These are phyloP conservation scores for Cheilosia grossa DNA, from an alignment of 2,888 invertebrate genomes.

Conservation along the genomic window DNA sequence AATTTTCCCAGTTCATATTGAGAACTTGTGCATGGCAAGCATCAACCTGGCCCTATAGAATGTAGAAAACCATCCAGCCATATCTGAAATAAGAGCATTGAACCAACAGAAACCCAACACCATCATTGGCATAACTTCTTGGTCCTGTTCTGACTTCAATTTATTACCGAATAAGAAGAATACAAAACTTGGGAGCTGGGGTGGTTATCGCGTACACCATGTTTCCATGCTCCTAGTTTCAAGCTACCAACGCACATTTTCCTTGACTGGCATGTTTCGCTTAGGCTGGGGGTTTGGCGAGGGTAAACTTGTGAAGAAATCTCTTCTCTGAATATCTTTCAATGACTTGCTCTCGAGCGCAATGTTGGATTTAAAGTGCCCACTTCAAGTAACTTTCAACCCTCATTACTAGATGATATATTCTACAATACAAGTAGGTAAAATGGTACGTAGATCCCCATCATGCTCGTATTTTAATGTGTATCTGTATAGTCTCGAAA, in stretches of 20 bases:
- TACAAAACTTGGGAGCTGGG: neutral
- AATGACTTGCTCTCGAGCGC: conserved; percentile 52
- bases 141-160: conserved; percentile 59
- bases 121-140: conserved; percentile 66
- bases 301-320: conserved; percentile 6
- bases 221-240: conserved; percentile 14
- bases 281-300: neutral
- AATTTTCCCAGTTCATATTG: conserved; percentile 46
- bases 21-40: conserved; percentile 61
- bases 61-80: conserved; percentile 45
- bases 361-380: conserved; percentile 71
- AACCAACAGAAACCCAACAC: conserved; percentile 49
- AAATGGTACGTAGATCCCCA: neutral
- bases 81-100: conserved; percentile 33
- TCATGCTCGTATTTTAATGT: conserved; percentile 15
- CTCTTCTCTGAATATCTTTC: conserved; percentile 25
- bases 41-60: conserved; percentile 54
- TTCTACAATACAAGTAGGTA: conserved; percentile 46
- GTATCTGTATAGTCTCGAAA: conserved; percentile 17
- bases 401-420: conserved; percentile 73
- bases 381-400: conserved; percentile 74
- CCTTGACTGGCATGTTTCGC: conserved; percentile 7
- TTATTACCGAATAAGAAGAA: conserved; percentile 53
- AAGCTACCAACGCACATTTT: conserved; percentile 48
- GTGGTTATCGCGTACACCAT: conserved; percentile 8